phyloP scores from a whole-genome alignment of 2,888 invertebrate species.

The Drosophila affinis region DNA sequence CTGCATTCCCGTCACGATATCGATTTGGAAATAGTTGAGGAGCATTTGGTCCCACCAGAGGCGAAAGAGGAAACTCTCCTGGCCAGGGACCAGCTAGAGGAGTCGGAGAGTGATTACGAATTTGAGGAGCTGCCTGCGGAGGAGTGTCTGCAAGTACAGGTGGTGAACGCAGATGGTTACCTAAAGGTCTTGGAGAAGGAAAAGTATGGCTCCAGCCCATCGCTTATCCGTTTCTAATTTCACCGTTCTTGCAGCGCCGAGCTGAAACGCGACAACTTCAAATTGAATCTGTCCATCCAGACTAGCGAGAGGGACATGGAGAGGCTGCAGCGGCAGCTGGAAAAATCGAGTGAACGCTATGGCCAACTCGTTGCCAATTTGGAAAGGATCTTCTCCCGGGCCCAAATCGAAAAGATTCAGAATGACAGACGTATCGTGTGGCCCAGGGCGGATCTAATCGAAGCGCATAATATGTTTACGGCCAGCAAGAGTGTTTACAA shows the following conservation, averaged over 20 bases:
- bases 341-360: constrained; percentile 4
- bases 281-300: constrained; percentile 10
- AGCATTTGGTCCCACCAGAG: not conserved
- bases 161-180: constrained; percentile 40
- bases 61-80: not conserved
- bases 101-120: not conserved
- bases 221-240: not conserved
- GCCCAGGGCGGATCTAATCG: not conserved
- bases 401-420: not conserved
- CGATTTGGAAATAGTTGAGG: not conserved
- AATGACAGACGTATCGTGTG: not conserved
- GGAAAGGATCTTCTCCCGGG: not conserved
- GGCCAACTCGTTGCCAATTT: not conserved
- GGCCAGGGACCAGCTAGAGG: not conserved
- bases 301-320: not conserved
- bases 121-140: not conserved
- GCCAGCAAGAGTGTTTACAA: not conserved
- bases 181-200: constrained; percentile 24
- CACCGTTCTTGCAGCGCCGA: constrained; percentile 14
- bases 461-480: not conserved
- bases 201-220: constrained; percentile 17
- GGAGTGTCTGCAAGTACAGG: constrained; percentile 21
- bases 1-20: not conserved
- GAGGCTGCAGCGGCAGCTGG: constrained; percentile 22
- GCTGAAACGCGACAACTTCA: constrained; percentile 27